These are phyloP conservation scores for Xenopus petersii DNA, from an alignment of 2,797 vertebrate species.

Conservation along the genomic window DNA sequence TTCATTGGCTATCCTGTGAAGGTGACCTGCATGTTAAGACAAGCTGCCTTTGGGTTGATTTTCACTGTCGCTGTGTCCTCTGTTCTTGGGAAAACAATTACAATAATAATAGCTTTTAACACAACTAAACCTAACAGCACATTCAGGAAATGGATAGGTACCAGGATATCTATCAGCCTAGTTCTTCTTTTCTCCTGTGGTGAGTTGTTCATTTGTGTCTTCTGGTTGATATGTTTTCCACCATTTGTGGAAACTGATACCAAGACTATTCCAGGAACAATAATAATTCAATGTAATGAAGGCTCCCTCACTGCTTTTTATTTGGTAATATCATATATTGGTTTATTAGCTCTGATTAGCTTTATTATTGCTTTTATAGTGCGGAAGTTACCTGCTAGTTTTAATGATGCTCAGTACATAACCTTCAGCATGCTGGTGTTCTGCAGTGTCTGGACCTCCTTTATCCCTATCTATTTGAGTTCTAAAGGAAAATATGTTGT, in stretches of 20 bases:
- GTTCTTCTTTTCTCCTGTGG: background rate
- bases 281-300: background rate
- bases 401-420: slow-evolving; percentile 42
- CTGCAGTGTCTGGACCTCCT: slow-evolving; percentile 43
- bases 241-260: background rate
- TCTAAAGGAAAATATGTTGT: slow-evolving; percentile 23
- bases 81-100: background rate
- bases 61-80: background rate
- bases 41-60: background rate
- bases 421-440: slow-evolving; percentile 50
- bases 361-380: slow-evolving; percentile 14
- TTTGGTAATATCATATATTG: background rate
- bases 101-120: background rate
- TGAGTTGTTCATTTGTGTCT: background rate
- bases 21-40: background rate
- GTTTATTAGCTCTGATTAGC: background rate
- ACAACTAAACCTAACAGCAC: background rate
- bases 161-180: background rate
- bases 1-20: background rate
- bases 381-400: slow-evolving; percentile 37
- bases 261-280: background rate
- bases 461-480: slow-evolving; percentile 36
- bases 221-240: background rate
- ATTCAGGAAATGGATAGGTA: background rate
- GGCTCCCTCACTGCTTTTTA: background rate